phyloP scores from a whole-genome alignment of 2,113 vertebrate species.

The Myotis lucifugus region DNA sequence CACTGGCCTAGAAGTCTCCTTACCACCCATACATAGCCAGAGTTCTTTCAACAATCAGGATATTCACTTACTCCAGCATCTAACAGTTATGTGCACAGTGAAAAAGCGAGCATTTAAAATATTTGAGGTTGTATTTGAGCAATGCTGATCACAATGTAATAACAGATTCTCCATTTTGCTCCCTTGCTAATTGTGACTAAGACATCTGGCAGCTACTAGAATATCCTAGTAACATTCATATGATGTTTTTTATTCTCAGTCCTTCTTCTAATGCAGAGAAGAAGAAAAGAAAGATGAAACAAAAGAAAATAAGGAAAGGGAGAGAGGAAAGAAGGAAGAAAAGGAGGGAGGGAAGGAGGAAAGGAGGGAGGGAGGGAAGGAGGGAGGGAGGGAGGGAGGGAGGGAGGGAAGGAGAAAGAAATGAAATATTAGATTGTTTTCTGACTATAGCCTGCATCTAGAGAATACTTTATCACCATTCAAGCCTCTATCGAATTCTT shows the following conservation, averaged over 20 bases:
- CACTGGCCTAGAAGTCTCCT: not conserved
- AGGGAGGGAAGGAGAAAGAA: accelerated
- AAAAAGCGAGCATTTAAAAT: slow-evolving; percentile 1
- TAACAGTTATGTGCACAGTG: not conserved
- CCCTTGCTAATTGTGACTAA: not conserved
- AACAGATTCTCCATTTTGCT: not conserved
- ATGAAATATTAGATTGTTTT: not conserved
- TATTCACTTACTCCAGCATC: not conserved
- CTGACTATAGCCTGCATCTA: not conserved
- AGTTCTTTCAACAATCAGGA: not conserved
- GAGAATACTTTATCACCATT: not conserved
- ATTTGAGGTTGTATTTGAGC: not conserved
- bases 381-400: too few relatives aligned
- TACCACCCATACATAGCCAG: not conserved
- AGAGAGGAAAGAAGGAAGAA: not conserved
- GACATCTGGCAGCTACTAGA: not conserved
- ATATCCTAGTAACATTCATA: not conserved
- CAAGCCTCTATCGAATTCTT: not conserved
- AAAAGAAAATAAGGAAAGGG: too few relatives aligned
- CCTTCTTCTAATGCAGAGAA: not conserved
- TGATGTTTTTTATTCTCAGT: not conserved
- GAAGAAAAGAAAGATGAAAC: not conserved
- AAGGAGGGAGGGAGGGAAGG: not conserved
- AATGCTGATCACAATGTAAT: not conserved
- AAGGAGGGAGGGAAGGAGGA: not conserved